phyloP scores from a whole-genome alignment of 2,888 invertebrate species.

The Chrysolina haemoptera region DNA sequence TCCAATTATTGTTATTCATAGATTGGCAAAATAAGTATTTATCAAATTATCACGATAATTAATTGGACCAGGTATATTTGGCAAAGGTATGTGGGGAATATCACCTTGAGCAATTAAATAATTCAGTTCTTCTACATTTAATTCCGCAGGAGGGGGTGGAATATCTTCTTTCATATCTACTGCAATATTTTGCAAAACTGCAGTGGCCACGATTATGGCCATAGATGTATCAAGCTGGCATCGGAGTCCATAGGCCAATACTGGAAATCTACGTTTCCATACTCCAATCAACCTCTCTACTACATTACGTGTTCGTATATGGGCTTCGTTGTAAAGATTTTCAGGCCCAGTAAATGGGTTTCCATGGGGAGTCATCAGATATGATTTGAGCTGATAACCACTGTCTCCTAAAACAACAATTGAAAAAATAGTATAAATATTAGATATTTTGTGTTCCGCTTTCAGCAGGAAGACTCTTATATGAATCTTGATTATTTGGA shows the following conservation, averaged over 20 bases:
- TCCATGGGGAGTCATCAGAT: conserved; percentile 50
- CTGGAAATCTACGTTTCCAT: conserved; percentile 52
- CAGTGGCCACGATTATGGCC: conserved; percentile 48
- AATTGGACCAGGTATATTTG: too few relatives aligned
- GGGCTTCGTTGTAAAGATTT: conserved; percentile 51
- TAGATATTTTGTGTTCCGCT: not conserved
- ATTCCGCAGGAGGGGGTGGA: conserved; percentile 36
- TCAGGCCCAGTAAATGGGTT: conserved; percentile 46
- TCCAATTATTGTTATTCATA: too few relatives aligned
- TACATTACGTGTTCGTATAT: conserved; percentile 47
- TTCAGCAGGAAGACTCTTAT: too few relatives aligned
- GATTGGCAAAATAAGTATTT: too few relatives aligned
- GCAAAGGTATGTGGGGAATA: conserved; percentile 15
- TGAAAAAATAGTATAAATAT: not conserved
- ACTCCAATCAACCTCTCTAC: conserved; percentile 47
- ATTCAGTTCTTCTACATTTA: conserved; percentile 35
- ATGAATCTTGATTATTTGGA: too few relatives aligned
- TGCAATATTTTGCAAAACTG: conserved; percentile 52
- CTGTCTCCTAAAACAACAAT: conserved; percentile 42
- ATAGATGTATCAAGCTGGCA: conserved; percentile 38
- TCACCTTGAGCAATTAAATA: conserved; percentile 32
- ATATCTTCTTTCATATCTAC: conserved; percentile 35
- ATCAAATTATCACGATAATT: too few relatives aligned
- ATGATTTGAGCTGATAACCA: conserved; percentile 44
- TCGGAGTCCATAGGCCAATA: conserved; percentile 45